Base-by-base conservation (phyloP, 2,888 invertebrate species). In the Blomia tropicalis region DNA sequence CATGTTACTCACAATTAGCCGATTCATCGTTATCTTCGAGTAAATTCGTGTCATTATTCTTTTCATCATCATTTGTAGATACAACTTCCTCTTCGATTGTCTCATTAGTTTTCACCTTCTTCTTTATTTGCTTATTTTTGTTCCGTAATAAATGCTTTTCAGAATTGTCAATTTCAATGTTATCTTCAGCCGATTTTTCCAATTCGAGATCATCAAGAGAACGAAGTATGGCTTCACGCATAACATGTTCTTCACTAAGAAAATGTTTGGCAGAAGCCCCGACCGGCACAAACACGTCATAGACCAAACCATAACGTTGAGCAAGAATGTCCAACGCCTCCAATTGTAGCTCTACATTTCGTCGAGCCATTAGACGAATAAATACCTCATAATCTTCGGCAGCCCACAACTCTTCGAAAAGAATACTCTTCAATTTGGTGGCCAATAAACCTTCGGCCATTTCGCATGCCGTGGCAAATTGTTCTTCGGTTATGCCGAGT, bases 301-400 rank as follows among this genome's bases (percentile, higher is more conserved):
- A 69, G 25, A 69, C 63, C 0, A 68, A 66, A 27, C 70, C 72
- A 69, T 82, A 85, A 68, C 84, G 82, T 70, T 83, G 80, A 72
- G 87, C 87, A 60, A 88, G 84, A 70, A 88, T 76, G 73, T 87
- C 87, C 67, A 89, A 73, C 0, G 88, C 87, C 78, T 92, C 84
- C 65, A 92, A 75, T 72, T 92, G 92, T 36, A 92, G 77, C 71
- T 91, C 90, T 27, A 91, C 82, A 73, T 92, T 92, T 70, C 87
- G 84, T 72, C 89, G 87, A 5, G 84, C 85, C 92, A 92, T 92
- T 83, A 92, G 85, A 66, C 85, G 81, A 63, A 84, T 83, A 72
- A 92, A 92, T 74, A 90, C 84, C 67, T 83, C 82, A 70, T 83
- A 86, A 74, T 92, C 89, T 71, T 91, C 90, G 0, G 90, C 90